Conservation (phyloP, 2,797 vertebrate species). For the Ceryle rudis region DNA sequence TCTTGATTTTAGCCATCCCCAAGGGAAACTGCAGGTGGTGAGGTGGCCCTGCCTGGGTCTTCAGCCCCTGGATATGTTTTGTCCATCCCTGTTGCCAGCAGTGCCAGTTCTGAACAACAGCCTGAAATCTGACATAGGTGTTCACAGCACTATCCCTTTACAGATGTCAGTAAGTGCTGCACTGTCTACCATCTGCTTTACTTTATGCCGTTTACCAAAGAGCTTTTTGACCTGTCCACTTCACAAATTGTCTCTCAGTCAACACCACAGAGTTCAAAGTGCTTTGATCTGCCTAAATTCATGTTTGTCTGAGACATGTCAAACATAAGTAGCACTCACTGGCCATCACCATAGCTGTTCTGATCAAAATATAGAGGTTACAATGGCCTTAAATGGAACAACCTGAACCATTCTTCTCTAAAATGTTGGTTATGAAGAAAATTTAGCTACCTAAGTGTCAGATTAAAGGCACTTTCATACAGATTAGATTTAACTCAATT, state of each 20-base stretch:
- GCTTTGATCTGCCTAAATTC: neutral
- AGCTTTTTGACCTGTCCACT: neutral
- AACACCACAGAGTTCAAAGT: neutral
- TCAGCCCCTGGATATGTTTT: neutral
- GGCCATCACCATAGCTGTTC: neutral
- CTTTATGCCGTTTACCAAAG: neutral
- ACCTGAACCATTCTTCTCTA: neutral
- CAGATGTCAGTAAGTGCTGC: neutral
- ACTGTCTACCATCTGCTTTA: neutral
- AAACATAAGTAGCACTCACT: neutral
- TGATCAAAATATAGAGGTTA: neutral
- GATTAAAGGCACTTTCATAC: neutral
- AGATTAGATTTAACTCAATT: neutral
- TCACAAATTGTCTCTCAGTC: neutral
- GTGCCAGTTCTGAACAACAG: rapidly evolving
- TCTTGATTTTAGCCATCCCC: neutral
- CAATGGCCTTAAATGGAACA: neutral
- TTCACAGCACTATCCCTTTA: neutral
- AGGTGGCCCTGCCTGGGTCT: neutral
- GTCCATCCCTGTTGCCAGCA: no score
- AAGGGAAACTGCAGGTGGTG: neutral
- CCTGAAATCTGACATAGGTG: neutral
- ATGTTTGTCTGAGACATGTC: rapidly evolving
- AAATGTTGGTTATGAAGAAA: neutral
- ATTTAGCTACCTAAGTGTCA: neutral